phyloP scores from a whole-genome alignment of 2,797 vertebrate genomes.

The Poecilia velifera region DNA sequence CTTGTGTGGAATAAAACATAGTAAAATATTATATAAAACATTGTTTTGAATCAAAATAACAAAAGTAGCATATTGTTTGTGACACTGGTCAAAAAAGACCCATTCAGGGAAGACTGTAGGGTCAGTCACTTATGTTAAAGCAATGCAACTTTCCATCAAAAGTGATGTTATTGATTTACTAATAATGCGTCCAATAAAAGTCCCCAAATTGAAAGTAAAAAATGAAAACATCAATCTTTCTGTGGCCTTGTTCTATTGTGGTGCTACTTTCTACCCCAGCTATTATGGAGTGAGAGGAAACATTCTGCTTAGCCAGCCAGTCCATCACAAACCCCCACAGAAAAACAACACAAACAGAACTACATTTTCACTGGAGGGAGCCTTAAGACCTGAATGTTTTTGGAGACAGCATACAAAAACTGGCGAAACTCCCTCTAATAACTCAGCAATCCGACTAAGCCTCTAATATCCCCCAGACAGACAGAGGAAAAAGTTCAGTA shows the following conservation, averaged over 20 bases:
- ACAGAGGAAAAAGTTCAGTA: neutral
- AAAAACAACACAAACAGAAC: constrained; percentile 1
- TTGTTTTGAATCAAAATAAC: no score
- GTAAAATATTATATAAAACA: no score
- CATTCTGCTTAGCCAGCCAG: neutral
- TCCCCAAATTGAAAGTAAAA: neutral
- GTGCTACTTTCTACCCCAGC: neutral
- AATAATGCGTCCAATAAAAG: neutral
- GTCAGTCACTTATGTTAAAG: neutral
- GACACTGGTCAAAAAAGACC: no score
- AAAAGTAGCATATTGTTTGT: no score
- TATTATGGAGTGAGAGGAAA: neutral
- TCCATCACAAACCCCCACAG: neutral
- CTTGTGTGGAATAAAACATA: no score
- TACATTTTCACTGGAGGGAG: neutral
- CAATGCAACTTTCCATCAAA: neutral
- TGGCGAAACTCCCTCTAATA: neutral
- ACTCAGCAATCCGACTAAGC: neutral
- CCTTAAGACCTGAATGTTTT: neutral
- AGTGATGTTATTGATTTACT: neutral
- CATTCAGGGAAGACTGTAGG: no score
- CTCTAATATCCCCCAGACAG: neutral
- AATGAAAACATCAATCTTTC: neutral
- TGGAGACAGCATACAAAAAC: neutral
- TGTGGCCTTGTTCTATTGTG: neutral